Percentiles rank a stretch among this genome's conserved stretches.
These are phyloP conservation scores for Phataginus tricuspis DNA, from an alignment of 2,797 vertebrate species.

Conservation along the genomic window DNA sequence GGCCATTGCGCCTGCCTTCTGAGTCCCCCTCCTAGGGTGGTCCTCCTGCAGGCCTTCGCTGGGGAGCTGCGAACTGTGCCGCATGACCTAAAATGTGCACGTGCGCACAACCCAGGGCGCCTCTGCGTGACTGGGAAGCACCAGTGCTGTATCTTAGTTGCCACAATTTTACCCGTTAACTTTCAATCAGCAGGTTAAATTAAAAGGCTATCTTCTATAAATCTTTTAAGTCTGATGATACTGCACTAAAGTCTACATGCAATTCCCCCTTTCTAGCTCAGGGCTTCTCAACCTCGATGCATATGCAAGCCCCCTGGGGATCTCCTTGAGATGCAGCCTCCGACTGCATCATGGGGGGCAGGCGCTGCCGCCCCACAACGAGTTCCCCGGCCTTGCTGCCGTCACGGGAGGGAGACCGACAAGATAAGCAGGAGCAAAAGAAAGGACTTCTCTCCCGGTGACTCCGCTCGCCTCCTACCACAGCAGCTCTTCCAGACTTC, in stretches of 20 bases:
- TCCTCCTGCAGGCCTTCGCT: slow-evolving; percentile 56
- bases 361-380: neutral
- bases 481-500: neutral
- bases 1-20: slow-evolving; percentile 13
- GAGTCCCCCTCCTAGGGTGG: slow-evolving; percentile 26
- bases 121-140: neutral
- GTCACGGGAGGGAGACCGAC: neutral
- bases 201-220: neutral
- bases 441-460: neutral
- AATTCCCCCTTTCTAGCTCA: neutral
- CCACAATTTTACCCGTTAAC: slow-evolving; percentile 13
- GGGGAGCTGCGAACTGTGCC: slow-evolving; percentile 58
- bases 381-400: neutral
- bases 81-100: slow-evolving; percentile 32
- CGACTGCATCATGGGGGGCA: neutral
- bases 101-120: neutral
- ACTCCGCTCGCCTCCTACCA: neutral
- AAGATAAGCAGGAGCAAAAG: neutral
- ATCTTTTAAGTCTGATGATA: neutral
- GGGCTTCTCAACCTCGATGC: neutral
- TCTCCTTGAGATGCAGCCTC: neutral
- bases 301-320: neutral
- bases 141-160: neutral
- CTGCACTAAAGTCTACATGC: neutral
- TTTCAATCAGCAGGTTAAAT: neutral